Conservation (phyloP, 2,888 invertebrate genomes). For the Campoplex nolae region DNA sequence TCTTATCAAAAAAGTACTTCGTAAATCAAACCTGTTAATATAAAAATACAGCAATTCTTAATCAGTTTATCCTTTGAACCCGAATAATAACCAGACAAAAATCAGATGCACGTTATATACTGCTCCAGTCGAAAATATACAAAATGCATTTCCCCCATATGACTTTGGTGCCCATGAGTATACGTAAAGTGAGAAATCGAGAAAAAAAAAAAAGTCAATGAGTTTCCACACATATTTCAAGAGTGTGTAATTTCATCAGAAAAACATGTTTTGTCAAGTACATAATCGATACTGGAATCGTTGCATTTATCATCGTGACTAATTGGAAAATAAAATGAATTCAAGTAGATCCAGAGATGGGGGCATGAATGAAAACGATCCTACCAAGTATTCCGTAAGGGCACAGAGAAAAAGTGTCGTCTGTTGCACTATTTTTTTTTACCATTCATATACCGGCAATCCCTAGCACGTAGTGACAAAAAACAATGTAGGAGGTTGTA, state of each 20-base stretch:
- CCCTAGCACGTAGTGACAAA: background rate
- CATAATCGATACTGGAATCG: no score
- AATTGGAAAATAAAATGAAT: no score
- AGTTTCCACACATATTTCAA: background rate
- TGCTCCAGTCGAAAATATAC: background rate
- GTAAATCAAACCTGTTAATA: background rate
- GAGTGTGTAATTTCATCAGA: background rate
- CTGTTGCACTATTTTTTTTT: background rate
- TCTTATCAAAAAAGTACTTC: background rate
- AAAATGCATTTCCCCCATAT: background rate
- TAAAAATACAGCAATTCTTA: background rate
- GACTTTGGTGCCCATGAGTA: background rate
- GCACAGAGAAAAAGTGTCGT: background rate
- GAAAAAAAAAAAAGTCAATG: background rate
- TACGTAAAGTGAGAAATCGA: background rate
- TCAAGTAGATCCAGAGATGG: background rate
- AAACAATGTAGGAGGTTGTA: background rate
- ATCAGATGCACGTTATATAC: background rate
- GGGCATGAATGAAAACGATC: background rate
- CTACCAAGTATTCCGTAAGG: background rate
- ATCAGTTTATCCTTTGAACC: background rate
- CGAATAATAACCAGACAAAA: background rate
- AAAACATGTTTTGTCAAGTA: background rate
- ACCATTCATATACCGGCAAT: background rate
- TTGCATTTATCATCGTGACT: no score